Evolutionary conservation across 2,797 vertebrate species (phyloP).

Genomic region (Cynopterus sphinx): DNA sequence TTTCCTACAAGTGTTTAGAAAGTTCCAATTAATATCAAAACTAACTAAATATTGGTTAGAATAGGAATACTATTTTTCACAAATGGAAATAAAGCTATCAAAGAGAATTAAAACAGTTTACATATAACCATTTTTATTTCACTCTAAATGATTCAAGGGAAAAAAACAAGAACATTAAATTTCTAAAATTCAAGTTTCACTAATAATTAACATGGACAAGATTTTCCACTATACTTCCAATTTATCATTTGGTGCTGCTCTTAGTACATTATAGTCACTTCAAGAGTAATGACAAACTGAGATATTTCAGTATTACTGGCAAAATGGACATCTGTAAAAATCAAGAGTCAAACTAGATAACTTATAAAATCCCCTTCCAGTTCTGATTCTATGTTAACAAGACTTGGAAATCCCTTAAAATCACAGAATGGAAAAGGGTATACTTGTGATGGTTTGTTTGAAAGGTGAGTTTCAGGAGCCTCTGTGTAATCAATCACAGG

Average conservation of each 20-base stretch:
- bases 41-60: neutral
- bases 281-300: slow-evolving; percentile 18
- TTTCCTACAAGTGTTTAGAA: neutral
- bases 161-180: neutral
- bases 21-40: neutral
- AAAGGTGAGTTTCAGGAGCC: neutral
- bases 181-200: neutral
- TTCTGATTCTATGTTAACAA: slow-evolving; percentile 42
- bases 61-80: neutral
- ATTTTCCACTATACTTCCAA: neutral
- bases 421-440: slow-evolving; percentile 52
- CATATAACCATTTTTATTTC: slow-evolving; percentile 1
- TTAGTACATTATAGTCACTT: slow-evolving; percentile 24
- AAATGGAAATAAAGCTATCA: slow-evolving; percentile 44
- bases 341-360: slow-evolving; percentile 26
- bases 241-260: neutral
- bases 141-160: neutral
- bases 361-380: slow-evolving; percentile 39
- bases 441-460: neutral
- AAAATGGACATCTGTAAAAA: slow-evolving; percentile 48
- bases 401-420: slow-evolving; percentile 63
- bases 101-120: neutral
- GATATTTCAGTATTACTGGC: neutral
- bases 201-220: neutral
- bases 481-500: neutral